These are phyloP conservation scores for Mechanitis mazaeus DNA, from an alignment of 2,888 invertebrate species.

Conservation along the genomic window DNA sequence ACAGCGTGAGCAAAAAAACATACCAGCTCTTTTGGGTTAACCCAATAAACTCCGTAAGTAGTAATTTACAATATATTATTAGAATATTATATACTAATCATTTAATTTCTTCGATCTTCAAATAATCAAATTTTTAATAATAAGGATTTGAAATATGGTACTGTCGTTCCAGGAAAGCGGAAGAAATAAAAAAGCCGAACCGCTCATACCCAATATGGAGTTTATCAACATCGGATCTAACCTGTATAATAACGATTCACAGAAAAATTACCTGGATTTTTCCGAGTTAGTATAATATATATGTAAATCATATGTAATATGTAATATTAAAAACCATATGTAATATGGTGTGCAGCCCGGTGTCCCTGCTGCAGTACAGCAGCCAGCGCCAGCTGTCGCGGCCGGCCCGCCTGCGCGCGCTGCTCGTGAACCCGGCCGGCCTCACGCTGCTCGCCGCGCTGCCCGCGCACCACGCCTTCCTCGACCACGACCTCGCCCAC, in stretches of 20 bases:
- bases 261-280: slow-evolving; percentile 60
- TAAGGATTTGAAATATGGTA: not conserved
- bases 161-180: slow-evolving; percentile 40
- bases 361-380: slow-evolving; percentile 50
- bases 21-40: slow-evolving; percentile 56
- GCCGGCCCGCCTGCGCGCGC: slow-evolving; percentile 56
- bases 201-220: slow-evolving; percentile 62
- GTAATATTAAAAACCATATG: no score
- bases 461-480: slow-evolving; percentile 45
- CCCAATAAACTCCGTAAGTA: slow-evolving; percentile 56
- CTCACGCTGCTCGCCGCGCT: slow-evolving; percentile 45
- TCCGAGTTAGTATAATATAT: slow-evolving; percentile 54
- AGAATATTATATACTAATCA: not conserved
- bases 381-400: slow-evolving; percentile 38
- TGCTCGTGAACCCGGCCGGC: slow-evolving; percentile 52
- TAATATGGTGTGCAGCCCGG: slow-evolving; percentile 39
- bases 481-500: slow-evolving; percentile 53
- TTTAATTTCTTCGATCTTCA: not conserved
- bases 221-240: slow-evolving; percentile 52
- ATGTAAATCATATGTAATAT: no score
- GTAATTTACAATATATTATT: not conserved
- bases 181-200: slow-evolving; percentile 52
- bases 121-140: not conserved
- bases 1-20: slow-evolving; percentile 36
- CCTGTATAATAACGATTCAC: slow-evolving; percentile 46